A percentile compares a stretch with the other conserved stretches of the same genome.
Conservation (phyloP, 2,888 invertebrate genomes). For the Cantharis rufa region DNA sequence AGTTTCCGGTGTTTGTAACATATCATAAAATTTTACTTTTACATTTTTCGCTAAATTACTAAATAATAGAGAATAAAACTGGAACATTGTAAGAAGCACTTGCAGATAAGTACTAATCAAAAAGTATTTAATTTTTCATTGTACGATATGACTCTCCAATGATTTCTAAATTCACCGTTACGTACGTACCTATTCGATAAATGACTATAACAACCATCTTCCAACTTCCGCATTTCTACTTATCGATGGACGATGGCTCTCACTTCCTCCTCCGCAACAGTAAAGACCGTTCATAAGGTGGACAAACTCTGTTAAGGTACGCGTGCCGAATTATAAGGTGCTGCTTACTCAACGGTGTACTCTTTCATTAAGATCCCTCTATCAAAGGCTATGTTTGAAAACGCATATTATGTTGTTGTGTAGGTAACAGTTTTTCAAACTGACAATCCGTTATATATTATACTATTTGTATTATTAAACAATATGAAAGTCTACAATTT, state of each 20-base stretch:
- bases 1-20: background rate
- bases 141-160: constrained; percentile 20
- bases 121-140: constrained; percentile 3
- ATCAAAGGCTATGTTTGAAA: constrained; percentile 21
- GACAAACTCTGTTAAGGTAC: constrained; percentile 30
- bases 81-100: background rate
- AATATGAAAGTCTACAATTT: background rate
- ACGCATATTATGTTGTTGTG: background rate
- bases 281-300: constrained; percentile 23
- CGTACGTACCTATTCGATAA: constrained; percentile 24
- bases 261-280: constrained; percentile 28
- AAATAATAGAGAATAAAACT: background rate
- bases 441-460: background rate
- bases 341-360: constrained; percentile 31
- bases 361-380: constrained; percentile 29
- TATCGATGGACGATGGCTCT: constrained; percentile 32
- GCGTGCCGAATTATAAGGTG: constrained; percentile 34
- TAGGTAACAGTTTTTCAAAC: background rate
- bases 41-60: background rate
- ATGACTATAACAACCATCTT: constrained; percentile 30
- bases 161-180: constrained; percentile 31
- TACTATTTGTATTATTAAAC: background rate
- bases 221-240: constrained; percentile 33
- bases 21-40: constrained; percentile 3
- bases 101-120: background rate